Base-by-base conservation (phyloP, 2,888 invertebrate species). In the Tetanocera ferruginea region DNA sequence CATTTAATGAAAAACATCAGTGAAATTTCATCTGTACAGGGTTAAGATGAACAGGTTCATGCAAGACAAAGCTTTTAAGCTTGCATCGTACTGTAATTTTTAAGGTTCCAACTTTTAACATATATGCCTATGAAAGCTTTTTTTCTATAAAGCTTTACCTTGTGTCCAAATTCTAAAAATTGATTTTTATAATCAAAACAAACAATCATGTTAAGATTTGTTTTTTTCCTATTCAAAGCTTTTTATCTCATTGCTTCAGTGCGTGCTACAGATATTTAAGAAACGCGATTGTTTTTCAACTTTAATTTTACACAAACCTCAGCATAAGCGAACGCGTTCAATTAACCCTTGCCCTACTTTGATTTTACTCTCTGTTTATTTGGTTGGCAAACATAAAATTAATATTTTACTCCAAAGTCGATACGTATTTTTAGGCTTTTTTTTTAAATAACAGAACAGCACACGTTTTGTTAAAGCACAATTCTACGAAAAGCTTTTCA, bases 391-490 rank as follows among this genome's bases (percentile, higher is more conserved):
- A 60, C 80, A 52, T 71, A 81, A 80, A 80, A 82, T 83, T 82
- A 83, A 82, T 84, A 79, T 78, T 80, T 80, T 78, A 84, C 82
- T 89, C 88, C 88, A 88, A 88, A 89, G 88, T 88, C 88, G 87
- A 88, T 88, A 88, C 88, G 88, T 89, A 88, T 89, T 88, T 88
- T 88, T 89, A 88, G 89, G 88, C 88, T 89, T 87, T 86, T 84
- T 86, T 84, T 82, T 71, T 72, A 76, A 43, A 55, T 51, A 71
- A 70, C 55, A 76, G 72, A 70, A 78, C 60, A 72, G 72, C 80
- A 76, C 81, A 81, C 74, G 70, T 69, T 77, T 79, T 80, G 77
- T 70, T 60, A 62, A 69, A 73, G 31, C 43, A 51, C 76, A 76
- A 64, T 79, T 82, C 78, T 69, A 71, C 62, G 31, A 78, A 78